phyloP scores from a whole-genome alignment of 1,140 invertebrate species.

The Neuroterus valhalla region DNA sequence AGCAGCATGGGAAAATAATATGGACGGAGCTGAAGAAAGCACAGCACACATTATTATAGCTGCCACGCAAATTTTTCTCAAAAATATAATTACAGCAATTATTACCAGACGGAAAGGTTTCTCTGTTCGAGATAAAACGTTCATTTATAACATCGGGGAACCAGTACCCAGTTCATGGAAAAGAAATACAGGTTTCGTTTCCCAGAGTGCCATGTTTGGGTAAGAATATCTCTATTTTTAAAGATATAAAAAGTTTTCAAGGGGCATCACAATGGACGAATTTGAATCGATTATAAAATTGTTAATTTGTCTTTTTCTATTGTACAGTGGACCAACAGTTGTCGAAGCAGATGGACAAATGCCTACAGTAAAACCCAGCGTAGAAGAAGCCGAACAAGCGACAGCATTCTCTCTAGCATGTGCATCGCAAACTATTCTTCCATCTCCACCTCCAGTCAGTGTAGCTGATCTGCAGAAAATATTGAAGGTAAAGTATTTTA shows the following conservation, averaged over 20 bases:
- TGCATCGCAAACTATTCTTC: slow-evolving; percentile 62
- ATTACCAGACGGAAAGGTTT: slow-evolving; percentile 84
- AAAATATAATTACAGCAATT: slow-evolving; percentile 84
- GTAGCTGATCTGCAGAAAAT: slow-evolving; percentile 66
- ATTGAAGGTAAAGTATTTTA: slow-evolving; percentile 58
- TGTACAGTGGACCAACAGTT: slow-evolving; percentile 54
- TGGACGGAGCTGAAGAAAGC: slow-evolving; percentile 86
- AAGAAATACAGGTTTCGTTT: slow-evolving; percentile 75
- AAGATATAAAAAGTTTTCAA: too few relatives aligned
- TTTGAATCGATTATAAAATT: slow-evolving; percentile 22
- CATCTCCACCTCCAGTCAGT: slow-evolving; percentile 61
- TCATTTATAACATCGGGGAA: slow-evolving; percentile 84
- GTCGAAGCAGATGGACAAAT: slow-evolving; percentile 68
- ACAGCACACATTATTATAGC: slow-evolving; percentile 84
- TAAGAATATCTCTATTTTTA: slow-evolving; percentile 33
- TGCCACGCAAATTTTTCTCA: slow-evolving; percentile 85
- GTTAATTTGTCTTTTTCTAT: slow-evolving; percentile 26
- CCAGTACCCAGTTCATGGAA: slow-evolving; percentile 83
- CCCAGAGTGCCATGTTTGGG: slow-evolving; percentile 31
- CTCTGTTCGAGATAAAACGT: slow-evolving; percentile 79
- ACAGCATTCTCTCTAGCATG: slow-evolving; percentile 71
- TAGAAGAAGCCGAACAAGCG: slow-evolving; percentile 71
- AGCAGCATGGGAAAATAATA: slow-evolving; percentile 87
- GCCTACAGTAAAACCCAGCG: slow-evolving; percentile 61
- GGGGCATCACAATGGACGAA: not conserved